phyloP scores from a whole-genome alignment of 2,888 invertebrate species.

The Cybosia mesomella region DNA sequence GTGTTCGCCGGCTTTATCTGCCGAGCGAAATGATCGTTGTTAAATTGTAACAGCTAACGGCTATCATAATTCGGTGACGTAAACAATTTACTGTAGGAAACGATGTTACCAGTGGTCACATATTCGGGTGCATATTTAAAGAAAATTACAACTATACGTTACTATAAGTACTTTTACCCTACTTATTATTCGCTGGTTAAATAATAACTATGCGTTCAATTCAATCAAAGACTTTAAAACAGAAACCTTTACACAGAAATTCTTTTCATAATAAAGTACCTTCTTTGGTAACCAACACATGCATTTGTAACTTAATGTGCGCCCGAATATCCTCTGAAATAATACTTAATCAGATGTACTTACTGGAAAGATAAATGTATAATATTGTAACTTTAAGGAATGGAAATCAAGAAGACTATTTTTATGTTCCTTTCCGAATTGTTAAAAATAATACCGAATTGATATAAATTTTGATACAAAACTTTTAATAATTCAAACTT shows the following conservation, averaged over 20 bases:
- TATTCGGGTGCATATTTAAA: neutral
- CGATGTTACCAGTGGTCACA: neutral
- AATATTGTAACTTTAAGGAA: conserved; percentile 7
- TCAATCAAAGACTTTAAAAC: too few relatives aligned
- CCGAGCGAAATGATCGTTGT: neutral
- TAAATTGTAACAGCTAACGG: neutral
- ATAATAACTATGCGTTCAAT: neutral
- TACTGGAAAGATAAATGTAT: conserved; percentile 7
- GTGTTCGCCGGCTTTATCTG: neutral
- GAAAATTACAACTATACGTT: neutral
- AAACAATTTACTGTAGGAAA: conserved; percentile 2
- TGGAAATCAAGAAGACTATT: conserved; percentile 4
- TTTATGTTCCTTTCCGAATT: conserved; percentile 18
- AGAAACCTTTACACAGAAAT: too few relatives aligned
- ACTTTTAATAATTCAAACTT: conserved; percentile 9
- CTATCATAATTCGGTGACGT: conserved; percentile 1
- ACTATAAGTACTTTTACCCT: too few relatives aligned
- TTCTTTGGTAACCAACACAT: neutral
- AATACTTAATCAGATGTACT: conserved; percentile 12
- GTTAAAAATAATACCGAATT: neutral
- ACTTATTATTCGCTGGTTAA: neutral
- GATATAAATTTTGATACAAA: conserved; percentile 19
- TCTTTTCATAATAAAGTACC: neutral
- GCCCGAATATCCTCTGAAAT: neutral
- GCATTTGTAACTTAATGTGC: neutral